Evolutionary conservation across 92 coral and sea anemone species (phyloP), one percentile per base, ranked within the genome.

Genomic region (Montipora capitata): DNA sequence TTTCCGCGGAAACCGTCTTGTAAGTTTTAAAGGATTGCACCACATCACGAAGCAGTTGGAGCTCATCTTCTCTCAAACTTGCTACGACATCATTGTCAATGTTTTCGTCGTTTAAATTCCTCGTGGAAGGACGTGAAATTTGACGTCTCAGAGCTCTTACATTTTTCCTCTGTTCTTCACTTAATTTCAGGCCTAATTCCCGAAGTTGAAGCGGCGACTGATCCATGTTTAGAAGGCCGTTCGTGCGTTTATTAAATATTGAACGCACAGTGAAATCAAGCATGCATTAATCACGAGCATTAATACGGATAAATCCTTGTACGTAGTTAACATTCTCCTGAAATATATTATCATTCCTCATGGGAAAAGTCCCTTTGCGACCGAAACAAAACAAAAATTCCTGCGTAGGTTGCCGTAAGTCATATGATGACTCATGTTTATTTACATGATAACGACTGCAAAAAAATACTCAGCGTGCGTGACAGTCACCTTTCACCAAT

Each of bases 51-150:
- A 88, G 88, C 0, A 88, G 39, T 8, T 49, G 39, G 48, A 84
- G 70, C 20, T 88, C 92, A 39, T 88, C 88, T 14, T 74, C 71
- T 63, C 63, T 88, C 16, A 88, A 15, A 39, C 27, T 56, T n/a
- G 85, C 87, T 12, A 62, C 74, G 10, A 67, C 8, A 70, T 54
- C 61, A 54, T 68, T 45, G 35, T 51, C 41, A 43, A 49, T 35
- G 52, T 45, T 38, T 16, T 57, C 71, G 20, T 57, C 44, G 16
- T 48, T 12, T 20, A 68, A 4, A 10, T 68, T 17, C 8, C 72
- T 35, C 13, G 87, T 43, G 48, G 87, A 83, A 10, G 59, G 79
- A 41, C 58, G 40, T 4, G 87, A 83, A 57, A 83, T 73, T 16
- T 83, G 87, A 15, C 87, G 71, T 62, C 27, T 72, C 0, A 83